Evolutionary conservation across 1,140 invertebrate species (phyloP).

Genomic region (Ruditapes philippinarum): DNA sequence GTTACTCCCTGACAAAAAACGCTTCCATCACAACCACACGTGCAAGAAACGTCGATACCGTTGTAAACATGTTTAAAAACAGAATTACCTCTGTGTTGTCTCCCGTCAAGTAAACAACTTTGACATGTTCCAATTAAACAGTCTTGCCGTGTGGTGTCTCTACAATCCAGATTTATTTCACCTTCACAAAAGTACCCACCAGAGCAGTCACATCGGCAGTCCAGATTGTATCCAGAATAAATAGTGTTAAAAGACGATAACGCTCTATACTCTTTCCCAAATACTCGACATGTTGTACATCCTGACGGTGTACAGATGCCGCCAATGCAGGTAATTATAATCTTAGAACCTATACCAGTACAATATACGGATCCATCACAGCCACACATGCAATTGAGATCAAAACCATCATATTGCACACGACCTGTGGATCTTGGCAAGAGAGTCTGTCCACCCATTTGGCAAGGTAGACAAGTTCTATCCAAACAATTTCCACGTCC

Average conservation of each 20-base stretch:
- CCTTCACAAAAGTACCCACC: slow-evolving; percentile 47
- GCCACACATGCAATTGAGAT: slow-evolving; percentile 48
- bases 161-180: background rate
- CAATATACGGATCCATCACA: slow-evolving; percentile 56
- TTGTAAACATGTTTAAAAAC: slow-evolving; percentile 56
- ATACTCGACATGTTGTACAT: slow-evolving; percentile 58
- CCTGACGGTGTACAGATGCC: slow-evolving; percentile 19
- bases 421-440: background rate
- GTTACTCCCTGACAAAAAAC: slow-evolving; percentile 45
- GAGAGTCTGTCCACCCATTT: slow-evolving; percentile 18
- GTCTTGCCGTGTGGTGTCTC: background rate
- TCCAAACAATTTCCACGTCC: slow-evolving; percentile 48
- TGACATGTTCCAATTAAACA: slow-evolving; percentile 13
- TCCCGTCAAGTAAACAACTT: slow-evolving; percentile 29
- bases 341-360: background rate
- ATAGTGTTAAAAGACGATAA: slow-evolving; percentile 44
- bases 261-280: slow-evolving; percentile 36
- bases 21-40: slow-evolving; percentile 55
- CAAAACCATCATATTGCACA: background rate
- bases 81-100: background rate
- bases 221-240: slow-evolving; percentile 5
- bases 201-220: slow-evolving; percentile 44
- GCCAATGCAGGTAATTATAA: slow-evolving; percentile 49
- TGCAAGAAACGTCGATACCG: slow-evolving; percentile 50
- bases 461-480: background rate